Evolutionary conservation across 2,888 invertebrate genomes (phyloP).

Genomic region (Empis livida): DNA sequence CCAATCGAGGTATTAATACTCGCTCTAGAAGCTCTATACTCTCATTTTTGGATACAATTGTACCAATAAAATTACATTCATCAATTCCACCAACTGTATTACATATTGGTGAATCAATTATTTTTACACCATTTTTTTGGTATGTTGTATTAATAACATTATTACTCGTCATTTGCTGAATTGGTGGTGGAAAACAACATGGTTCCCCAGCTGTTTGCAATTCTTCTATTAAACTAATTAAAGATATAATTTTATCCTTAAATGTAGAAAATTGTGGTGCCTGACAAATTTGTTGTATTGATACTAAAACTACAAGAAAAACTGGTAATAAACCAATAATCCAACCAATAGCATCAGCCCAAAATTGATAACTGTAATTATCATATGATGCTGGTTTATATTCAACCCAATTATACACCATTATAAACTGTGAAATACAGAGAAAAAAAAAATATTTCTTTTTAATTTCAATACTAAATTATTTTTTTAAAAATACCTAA

Average conservation of each 20-base stretch:
- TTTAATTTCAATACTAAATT: too few species aligned
- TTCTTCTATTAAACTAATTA: constrained; percentile 54
- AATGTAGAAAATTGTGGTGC: constrained; percentile 45
- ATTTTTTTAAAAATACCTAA: too few species aligned
- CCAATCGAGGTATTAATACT: constrained; percentile 37
- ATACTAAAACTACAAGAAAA: constrained; percentile 48
- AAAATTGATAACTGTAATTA: constrained; percentile 61
- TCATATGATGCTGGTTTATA: constrained; percentile 62
- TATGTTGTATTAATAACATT: too few species aligned
- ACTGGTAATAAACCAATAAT: constrained; percentile 60
- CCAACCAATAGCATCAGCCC: constrained; percentile 72
- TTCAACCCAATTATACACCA: constrained; percentile 68
- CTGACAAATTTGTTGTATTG: constrained; percentile 42
- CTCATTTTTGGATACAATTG: constrained; percentile 21
- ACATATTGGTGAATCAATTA: constrained; percentile 22
- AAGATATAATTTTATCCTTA: constrained; percentile 43
- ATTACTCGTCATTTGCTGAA: too few species aligned
- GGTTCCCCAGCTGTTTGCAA: constrained; percentile 50
- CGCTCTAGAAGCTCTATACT: constrained; percentile 41
- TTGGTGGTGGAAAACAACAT: constrained; percentile 23
- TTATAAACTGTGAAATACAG: constrained; percentile 51
- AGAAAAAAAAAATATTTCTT: constrained; percentile 18
- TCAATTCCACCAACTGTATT: constrained; percentile 2
- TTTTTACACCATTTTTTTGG: constrained; percentile 19
- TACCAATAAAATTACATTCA: constrained; percentile 9